Evolutionary conservation across 2,888 invertebrate genomes (phyloP).

Genomic region (Falcaria lacertinaria): DNA sequence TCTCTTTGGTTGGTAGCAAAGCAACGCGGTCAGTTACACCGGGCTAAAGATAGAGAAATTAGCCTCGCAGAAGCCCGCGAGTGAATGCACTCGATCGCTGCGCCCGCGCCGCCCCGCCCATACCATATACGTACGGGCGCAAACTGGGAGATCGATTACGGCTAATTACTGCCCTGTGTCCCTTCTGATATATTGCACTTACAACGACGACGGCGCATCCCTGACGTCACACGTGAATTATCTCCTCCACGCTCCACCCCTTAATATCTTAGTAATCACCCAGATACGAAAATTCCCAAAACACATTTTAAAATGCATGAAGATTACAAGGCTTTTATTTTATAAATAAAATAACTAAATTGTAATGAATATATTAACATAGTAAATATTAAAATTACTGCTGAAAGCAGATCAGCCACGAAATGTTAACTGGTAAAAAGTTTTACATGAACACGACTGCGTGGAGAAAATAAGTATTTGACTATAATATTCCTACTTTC

Average conservation of each 20-base stretch:
- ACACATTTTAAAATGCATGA: not conserved
- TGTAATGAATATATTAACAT: too few relatives aligned
- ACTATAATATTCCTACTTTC: too few relatives aligned
- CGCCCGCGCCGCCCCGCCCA: slow-evolving; percentile 42
- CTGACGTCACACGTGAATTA: slow-evolving; percentile 29
- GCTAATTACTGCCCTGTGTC: slow-evolving; percentile 65
- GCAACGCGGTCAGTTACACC: slow-evolving; percentile 71
- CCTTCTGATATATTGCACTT: slow-evolving; percentile 43
- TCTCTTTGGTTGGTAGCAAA: slow-evolving; percentile 62
- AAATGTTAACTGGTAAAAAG: too few relatives aligned
- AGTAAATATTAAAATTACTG: too few relatives aligned
- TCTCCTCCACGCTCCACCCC: not conserved
- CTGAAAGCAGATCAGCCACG: too few relatives aligned
- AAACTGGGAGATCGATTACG: slow-evolving; percentile 73
- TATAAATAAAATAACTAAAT: too few relatives aligned
- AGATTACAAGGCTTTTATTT: not conserved
- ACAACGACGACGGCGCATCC: slow-evolving; percentile 27
- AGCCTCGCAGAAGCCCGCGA: slow-evolving; percentile 60
- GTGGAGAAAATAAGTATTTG: too few relatives aligned
- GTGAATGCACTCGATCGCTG: slow-evolving; percentile 63
- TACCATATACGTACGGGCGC: slow-evolving; percentile 63
- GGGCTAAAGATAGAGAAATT: slow-evolving; percentile 79
- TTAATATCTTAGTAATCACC: not conserved
- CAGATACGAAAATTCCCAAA: not conserved
- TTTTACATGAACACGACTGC: too few relatives aligned